These are phyloP conservation scores for Aethes cnicana DNA, from an alignment of 2,888 invertebrate species.

Conservation along the genomic window DNA sequence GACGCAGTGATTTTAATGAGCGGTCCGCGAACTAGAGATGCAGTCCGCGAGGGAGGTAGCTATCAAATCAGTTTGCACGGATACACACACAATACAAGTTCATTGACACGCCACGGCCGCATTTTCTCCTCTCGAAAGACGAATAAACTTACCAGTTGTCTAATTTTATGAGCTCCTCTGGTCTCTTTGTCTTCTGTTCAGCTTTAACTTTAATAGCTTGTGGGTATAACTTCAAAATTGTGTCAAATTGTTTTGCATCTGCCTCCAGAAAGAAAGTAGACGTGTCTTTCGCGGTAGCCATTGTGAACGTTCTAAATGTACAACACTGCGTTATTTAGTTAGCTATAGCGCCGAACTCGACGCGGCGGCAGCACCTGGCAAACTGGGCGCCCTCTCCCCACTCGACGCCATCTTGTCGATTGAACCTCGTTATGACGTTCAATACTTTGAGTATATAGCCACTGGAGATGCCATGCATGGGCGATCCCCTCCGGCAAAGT, in stretches of 20 bases:
- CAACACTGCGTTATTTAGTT: slow-evolving; percentile 82
- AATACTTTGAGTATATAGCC: no score
- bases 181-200: slow-evolving; percentile 94
- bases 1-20: slow-evolving; percentile 87
- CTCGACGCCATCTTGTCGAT: slow-evolving; percentile 79
- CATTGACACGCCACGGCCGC: slow-evolving; percentile 84
- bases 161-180: slow-evolving; percentile 96
- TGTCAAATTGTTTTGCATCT: slow-evolving; percentile 92
- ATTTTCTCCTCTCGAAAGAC: slow-evolving; percentile 81
- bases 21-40: slow-evolving; percentile 84
- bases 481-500: no score
- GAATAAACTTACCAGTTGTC: slow-evolving; percentile 94
- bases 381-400: slow-evolving; percentile 82
- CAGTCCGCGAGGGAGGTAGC: slow-evolving; percentile 85
- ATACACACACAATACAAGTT: slow-evolving; percentile 84
- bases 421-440: slow-evolving; percentile 77
- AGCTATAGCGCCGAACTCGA: slow-evolving; percentile 82
- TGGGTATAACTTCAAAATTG: slow-evolving; percentile 94
- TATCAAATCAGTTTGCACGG: slow-evolving; percentile 84
- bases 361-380: slow-evolving; percentile 84
- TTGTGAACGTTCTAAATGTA: slow-evolving; percentile 85
- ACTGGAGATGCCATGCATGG: no score
- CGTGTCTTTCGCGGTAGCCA: slow-evolving; percentile 94
- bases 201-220: slow-evolving; percentile 95
- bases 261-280: slow-evolving; percentile 96